Evolutionary conservation across 2,888 invertebrate genomes (phyloP), one percentile per base, ranked within the genome.

Genomic region (Merodon equestris): DNA sequence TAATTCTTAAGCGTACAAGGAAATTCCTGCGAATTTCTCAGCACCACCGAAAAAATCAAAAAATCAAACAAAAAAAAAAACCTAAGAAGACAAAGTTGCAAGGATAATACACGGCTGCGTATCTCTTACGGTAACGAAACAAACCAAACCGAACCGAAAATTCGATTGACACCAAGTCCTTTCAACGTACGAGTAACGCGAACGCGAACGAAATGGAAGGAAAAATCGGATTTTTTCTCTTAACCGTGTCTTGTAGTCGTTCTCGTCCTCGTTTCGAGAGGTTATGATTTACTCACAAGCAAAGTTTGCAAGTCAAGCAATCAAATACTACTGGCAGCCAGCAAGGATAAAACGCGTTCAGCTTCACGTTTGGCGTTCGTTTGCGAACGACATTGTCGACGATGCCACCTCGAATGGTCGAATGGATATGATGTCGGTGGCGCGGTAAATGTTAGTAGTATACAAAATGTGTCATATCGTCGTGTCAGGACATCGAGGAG

Each of bases 261-360:
- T n/a, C n/a, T n/a, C n/a, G n/a, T n/a, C n/a, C n/a, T n/a, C n/a
- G n/a, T n/a, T n/a, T n/a, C n/a, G n/a, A n/a, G n/a, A n/a, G n/a
- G n/a, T n/a, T n/a, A n/a, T n/a, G n/a, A 4, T 27, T 4, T 27
- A 27, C 27, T 27, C 27, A 7, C 27, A 7, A 27, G 38, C 57
- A 70, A 57, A 81, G 75, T 75, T 81, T 71, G 75, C 81, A 81
- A 81, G 75, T 75, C 81, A 71, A 75, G 70, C 81, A 53, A 71
- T 75, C 66, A 74, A 81, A 64, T 81, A 66, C 64, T 75, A 75
- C 75, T 81, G 79, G 60, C 74, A 70, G 27, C 3, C 27, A 27
- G 27, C 7, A 27, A 27, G 27, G 27, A 27, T 60, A 64, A 60
- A 61, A 57, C 70, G 68, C 70, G 54, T 50, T 70, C 60, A 58